These are phyloP conservation scores for Papilio machaon DNA, from an alignment of 1,140 invertebrate genomes.

Conservation along the genomic window DNA sequence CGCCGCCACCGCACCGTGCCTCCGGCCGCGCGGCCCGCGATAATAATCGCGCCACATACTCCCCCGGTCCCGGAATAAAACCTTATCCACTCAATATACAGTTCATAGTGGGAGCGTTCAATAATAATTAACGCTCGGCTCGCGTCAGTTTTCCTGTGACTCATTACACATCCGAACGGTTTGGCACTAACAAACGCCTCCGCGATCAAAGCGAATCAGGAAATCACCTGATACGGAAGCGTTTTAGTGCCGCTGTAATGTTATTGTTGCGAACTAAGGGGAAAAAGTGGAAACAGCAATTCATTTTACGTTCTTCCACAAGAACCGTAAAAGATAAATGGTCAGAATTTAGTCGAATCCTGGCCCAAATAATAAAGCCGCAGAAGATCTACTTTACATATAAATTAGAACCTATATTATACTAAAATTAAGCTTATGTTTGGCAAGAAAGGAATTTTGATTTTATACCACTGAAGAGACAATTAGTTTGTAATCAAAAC, in stretches of 20 bases:
- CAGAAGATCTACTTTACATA: not conserved
- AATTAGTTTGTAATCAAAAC: not conserved
- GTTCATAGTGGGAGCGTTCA: constrained; percentile 51
- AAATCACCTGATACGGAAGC: constrained; percentile 43
- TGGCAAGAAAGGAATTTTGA: not conserved
- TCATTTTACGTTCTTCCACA: constrained; percentile 64
- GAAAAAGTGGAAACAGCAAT: constrained; percentile 58
- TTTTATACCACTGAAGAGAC: not conserved
- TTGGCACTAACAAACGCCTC: constrained; percentile 20
- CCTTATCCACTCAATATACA: constrained; percentile 56
- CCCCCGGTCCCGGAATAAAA: constrained; percentile 49
- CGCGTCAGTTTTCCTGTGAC: constrained; percentile 39
- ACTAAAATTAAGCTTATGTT: not conserved
- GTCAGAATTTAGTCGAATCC: constrained; percentile 55
- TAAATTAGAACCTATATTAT: not conserved
- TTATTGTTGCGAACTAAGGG: constrained; percentile 51
- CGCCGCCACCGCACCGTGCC: constrained; percentile 32
- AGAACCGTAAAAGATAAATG: constrained; percentile 68
- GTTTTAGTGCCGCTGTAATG: constrained; percentile 55
- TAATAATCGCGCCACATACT: constrained; percentile 50
- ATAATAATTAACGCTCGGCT: constrained; percentile 52
- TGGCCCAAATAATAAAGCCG: constrained; percentile 51
- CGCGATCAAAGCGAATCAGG: constrained; percentile 35
- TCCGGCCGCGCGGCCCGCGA: constrained; percentile 32
- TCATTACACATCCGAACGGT: constrained; percentile 33